Evolutionary conservation across 2,113 vertebrate genomes (phyloP), one percentile per base, ranked within the genome.

Genomic region (Ictalurus furcatus): DNA sequence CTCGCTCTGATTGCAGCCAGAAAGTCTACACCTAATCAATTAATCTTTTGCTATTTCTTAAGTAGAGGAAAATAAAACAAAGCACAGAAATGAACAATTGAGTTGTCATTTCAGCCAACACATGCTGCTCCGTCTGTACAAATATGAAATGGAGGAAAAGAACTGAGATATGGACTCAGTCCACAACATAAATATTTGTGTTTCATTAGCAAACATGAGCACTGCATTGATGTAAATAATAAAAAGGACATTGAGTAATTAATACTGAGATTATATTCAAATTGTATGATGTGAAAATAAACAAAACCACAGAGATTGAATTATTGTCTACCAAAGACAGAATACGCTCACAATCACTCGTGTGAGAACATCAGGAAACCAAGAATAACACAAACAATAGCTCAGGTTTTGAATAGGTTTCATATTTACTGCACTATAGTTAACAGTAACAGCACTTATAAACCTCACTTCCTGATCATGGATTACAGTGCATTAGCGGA

Each of bases 171-270:
- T 89, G 84, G 86, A 85, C 85, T 79, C 79, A 8, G 44, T 69
- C 65, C 86, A 85, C 61, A 82, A 85, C 88, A 91, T 92, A 92
- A 90, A 91, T 89, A 92, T 91, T 90, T 89, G 90, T 89, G 71
- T 88, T 89, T 90, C 89, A 89, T 92, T 90, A 89, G 73, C 86
- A 88, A 90, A 88, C 89, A 90, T 85, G 71, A 87, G 74, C 79
- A 84, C 79, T 74, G 65, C 71, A 85, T 87, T 88, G 90, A 54
- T 80, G 74, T 78, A 85, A 85, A 90, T 88, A 90, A 91, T 89
- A 91, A 89, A 91, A 73, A 56, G 34, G 65, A 89, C 85, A 86
- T 63, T 87, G 89, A 86, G 69, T 30, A 90, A 90, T 89, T 82
- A 87, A 86, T 89, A 80, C 76, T 87, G 56, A 87, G 84, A 85